These are phyloP conservation scores for Dasysyrphus tricinctus DNA, from an alignment of 2,888 invertebrate species.

Conservation along the genomic window DNA sequence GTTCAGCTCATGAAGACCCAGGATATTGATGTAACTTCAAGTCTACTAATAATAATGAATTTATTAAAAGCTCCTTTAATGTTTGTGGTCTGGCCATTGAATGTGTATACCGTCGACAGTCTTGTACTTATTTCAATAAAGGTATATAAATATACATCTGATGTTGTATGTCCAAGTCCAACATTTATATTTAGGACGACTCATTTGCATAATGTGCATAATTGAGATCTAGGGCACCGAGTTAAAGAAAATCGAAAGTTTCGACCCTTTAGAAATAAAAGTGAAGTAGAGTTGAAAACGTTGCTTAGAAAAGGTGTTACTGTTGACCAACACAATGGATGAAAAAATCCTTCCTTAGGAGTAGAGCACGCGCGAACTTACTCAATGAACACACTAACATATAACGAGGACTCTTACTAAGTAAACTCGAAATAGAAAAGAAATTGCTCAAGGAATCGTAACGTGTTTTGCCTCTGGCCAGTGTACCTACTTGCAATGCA, in stretches of 20 bases:
- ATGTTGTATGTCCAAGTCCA: slow-evolving; percentile 42
- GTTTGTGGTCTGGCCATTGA: slow-evolving; percentile 32
- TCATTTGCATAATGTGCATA: slow-evolving; percentile 61
- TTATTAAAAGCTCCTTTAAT: slow-evolving; percentile 59
- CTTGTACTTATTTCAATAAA: neutral
- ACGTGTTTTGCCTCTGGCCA: slow-evolving; percentile 34
- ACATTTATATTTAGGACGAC: slow-evolving; percentile 13
- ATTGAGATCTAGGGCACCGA: slow-evolving; percentile 62
- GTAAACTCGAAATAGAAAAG: slow-evolving; percentile 43
- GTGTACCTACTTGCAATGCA: slow-evolving; percentile 32
- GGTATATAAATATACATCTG: neutral
- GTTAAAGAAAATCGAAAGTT: slow-evolving; percentile 67
- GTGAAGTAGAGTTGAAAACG: slow-evolving; percentile 8
- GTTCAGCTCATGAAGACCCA: neutral
- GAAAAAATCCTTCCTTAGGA: slow-evolving; percentile 14
- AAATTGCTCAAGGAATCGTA: slow-evolving; percentile 29
- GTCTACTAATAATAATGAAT: slow-evolving; percentile 54
- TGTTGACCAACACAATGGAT: slow-evolving; percentile 63
- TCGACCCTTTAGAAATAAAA: slow-evolving; percentile 24
- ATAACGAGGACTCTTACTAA: slow-evolving; percentile 33
- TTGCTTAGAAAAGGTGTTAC: slow-evolving; percentile 51
- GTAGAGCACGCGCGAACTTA: slow-evolving; percentile 69
- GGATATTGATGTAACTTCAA: slow-evolving; percentile 30
- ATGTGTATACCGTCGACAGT: slow-evolving; percentile 5
- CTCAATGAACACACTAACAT: slow-evolving; percentile 39